phyloP scores from a whole-genome alignment of 2,888 invertebrate species.

The Cosmia pyralina region DNA sequence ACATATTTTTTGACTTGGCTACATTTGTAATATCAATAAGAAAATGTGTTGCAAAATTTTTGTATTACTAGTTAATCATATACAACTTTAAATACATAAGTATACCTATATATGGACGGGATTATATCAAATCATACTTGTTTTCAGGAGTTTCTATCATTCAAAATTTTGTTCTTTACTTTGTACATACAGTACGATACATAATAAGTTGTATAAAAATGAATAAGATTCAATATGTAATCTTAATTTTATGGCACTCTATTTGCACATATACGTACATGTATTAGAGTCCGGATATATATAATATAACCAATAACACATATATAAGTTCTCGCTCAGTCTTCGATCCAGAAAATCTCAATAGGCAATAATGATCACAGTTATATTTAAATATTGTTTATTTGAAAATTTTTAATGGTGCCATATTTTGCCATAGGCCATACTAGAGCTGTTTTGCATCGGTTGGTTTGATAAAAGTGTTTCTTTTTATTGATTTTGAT shows the following conservation, averaged over 20 bases:
- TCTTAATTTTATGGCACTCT: slow-evolving; percentile 85
- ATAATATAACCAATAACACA: slow-evolving; percentile 70
- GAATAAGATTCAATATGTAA: slow-evolving; percentile 73
- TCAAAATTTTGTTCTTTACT: slow-evolving; percentile 62
- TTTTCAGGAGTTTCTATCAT: slow-evolving; percentile 52
- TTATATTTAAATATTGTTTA: slow-evolving; percentile 71
- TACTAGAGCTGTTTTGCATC: slow-evolving; percentile 59
- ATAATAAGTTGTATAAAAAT: slow-evolving; percentile 66
- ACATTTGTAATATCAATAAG: slow-evolving; percentile 62
- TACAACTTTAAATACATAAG: slow-evolving; percentile 55
- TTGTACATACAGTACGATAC: slow-evolving; percentile 70
- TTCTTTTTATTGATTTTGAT: slow-evolving; percentile 10
- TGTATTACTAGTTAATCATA: slow-evolving; percentile 44
- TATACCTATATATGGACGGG: slow-evolving; percentile 62
- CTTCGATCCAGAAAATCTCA: slow-evolving; percentile 89
- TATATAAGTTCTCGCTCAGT: slow-evolving; percentile 82
- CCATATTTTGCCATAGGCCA: slow-evolving; percentile 77
- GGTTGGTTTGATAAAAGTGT: slow-evolving; percentile 44
- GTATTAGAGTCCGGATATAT: slow-evolving; percentile 75
- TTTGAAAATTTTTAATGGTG: slow-evolving; percentile 79
- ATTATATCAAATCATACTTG: slow-evolving; percentile 57
- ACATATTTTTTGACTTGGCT: slow-evolving; percentile 45
- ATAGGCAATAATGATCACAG: slow-evolving; percentile 88
- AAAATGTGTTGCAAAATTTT: slow-evolving; percentile 49
- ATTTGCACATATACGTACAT: slow-evolving; percentile 79